Evolutionary conservation across 1,140 invertebrate genomes (phyloP), one percentile per base, ranked within the genome.

Genomic region (Musca vetustissima): DNA sequence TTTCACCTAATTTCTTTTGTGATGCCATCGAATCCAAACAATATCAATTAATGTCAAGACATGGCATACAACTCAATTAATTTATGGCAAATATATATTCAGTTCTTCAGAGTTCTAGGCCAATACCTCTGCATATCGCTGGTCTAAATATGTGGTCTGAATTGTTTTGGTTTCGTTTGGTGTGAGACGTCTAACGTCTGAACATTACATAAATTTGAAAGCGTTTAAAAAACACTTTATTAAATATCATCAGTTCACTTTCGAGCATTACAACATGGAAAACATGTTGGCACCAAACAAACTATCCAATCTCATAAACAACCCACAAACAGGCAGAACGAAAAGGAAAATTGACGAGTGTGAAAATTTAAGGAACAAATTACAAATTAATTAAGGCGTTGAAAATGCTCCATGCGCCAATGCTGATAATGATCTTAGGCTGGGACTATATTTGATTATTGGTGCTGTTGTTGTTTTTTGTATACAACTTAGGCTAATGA

Each of bases 171-270:
- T 43, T 43, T 28, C 28, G 3, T 43, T 43, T 43, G n/a, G n/a
- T n/a, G n/a, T n/a, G n/a, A 43, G 36, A 13, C 36, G 36, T 8
- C 36, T 43, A 43, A 43, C 36, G 36, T 43, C 36, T 43, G 36
- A 43, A 43, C 36, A 43, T 43, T 43, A 61, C 28, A 61, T 61
- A 61, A 61, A 61, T 61, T 36, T 61, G 32, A 32, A 61, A 61
- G 28, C 57, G 28, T 61, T 61, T 61, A 61, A 61, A 61, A 36
- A 61, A 61, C 28, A 61, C 57, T 61, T 61, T 61, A 43, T 61
- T 61, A 61, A 61, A 61, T 61, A 61, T 61, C 28, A 61, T 61
- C 57, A 43, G 32, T n/a, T 61, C 11, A 3, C 6, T 6, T 43
- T 43, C 11, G 36, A 43, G 13, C 36, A 43, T 43, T 43, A 59